Evolutionary conservation across 2,113 vertebrate genomes (phyloP), one percentile per base, ranked within the genome.

Genomic region (Phylloscopus trochilus): DNA sequence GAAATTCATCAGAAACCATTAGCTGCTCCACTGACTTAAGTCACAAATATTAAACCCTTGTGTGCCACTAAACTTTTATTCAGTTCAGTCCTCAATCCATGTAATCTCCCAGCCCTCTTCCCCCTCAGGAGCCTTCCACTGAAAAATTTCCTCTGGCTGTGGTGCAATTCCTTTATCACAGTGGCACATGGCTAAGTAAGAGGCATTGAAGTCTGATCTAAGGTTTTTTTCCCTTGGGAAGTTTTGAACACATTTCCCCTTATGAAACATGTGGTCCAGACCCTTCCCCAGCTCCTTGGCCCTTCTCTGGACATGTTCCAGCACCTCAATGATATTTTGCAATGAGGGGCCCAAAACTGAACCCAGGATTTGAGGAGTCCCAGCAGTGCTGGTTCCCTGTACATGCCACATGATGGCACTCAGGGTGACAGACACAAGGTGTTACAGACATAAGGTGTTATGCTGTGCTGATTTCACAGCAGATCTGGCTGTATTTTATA

Each of bases 101-200:
- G 16, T 9, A 58, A 17, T 19, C 37, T 79, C 60, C 47, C 24
- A 60, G 27, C 3, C 8, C 8, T 30, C 49, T 23, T 39, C 1
- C 23, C 31, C 33, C 24, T 37, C 49, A 73, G 53, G 15, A 83
- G 5, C 19, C 8, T 60, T 39, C 16, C 18, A 26, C 7, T 47
- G 64, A 62, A n/a, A 66, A 26, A 37, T 33, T 52, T 52, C 26
- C 26, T 16, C 43, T 0, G 0, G 3, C 28, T 67, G 3, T 23
- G 6, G 2, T 19, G 30, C 28, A 41, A 7, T 41, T 28, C 11
- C 12, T 21, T 49, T 44, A 20, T 31, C 39, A 26, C 22, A 18
- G 31, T 5, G n/a, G 11, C 14, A 37, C 52, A 20, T 0, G 0
- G 0, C 3, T 9, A 37, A 66, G 19, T 24, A 15, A 85, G 81